Evolutionary conservation across 2,113 vertebrate genomes (phyloP), one percentile per base, ranked within the genome.

Genomic region (Aphelocoma coerulescens): DNA sequence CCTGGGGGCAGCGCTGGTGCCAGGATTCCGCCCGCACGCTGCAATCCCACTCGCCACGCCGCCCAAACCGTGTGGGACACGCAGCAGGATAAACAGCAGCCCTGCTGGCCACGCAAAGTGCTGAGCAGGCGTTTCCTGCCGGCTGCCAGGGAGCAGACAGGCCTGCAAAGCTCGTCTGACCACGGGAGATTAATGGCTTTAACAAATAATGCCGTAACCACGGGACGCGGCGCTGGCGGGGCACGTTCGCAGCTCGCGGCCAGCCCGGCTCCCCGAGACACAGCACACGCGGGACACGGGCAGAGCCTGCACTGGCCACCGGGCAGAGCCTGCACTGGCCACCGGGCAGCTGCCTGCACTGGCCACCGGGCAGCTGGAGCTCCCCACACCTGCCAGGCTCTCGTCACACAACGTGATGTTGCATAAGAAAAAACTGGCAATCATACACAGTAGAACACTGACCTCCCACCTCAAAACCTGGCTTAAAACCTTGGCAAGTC

Each of bases 131-230:
- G 82, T 91, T 98, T 98, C 97, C 97, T 26, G 49, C 19, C 0
- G 76, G 4, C 76, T 66, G 68, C 68, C 68, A n/a, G 39, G 24
- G 55, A 61, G 79, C 88, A 90, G 55, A 55, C 88, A 27, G 97
- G 97, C 97, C 93, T 96, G 96, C 93, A 97, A 92, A 98, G 97
- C 98, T 86, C 91, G 97, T 96, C 97, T 97, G 97, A 97, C 98
- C 98, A 92, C 97, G 96, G 93, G 62, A 98, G 97, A 98, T 98
- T 98, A 98, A 98, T 97, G 97, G 97, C 97, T 97, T 97, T 95
- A 97, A 96, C 96, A 98, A 98, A 98, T 96, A 98, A 97, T 96
- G 97, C 93, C 49, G 98, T 97, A 98, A 98, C 98, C 98, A 98
- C 97, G 98, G 97, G 97, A 98, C 97, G 91, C 75, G 87, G 95